Evolutionary conservation across 2,797 vertebrate genomes (phyloP), one percentile per base, ranked within the genome.

Genomic region (Hemitrygon akajei): DNA sequence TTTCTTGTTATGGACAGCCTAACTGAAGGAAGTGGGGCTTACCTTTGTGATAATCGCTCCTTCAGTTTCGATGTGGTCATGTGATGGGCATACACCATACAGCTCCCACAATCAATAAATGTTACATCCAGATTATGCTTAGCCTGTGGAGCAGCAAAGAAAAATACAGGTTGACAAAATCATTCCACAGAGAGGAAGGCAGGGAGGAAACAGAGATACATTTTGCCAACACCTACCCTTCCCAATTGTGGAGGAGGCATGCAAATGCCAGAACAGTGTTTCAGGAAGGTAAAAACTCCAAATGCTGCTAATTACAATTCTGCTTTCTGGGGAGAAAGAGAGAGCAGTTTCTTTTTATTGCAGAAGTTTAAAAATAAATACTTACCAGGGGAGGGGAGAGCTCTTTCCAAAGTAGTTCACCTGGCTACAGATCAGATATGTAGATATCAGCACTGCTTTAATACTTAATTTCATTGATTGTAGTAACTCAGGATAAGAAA

Each of bases 1-100:
- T 73, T 22, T 22, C 71, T 73, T 69, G 66, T 69, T 69, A 69
- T 47, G 14, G 63, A 66, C 9, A 14, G 9, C 63, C 63, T 66
- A 9, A 66, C 20, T 27, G 71, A 73, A 73, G 18, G 22, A 73
- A 73, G 71, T 73, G 71, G 71, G 20, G 58, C 71, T 16, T 14
- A 93, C 91, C 91, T 93, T 71, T 30, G 91, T n/a, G 91, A 14
- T 58, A 93, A 56, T 56, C 12, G 69, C 37, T 93, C 27, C 71
- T 76, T n/a, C 20, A 37, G 60, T 37, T 9, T 22, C 0, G 9
- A 3, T 40, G 27, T 12, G 0, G 3, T 9, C 25, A 34, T 18
- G 40, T 58, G 40, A 1, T 11, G 0, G 6, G 37, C 69, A 14
- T 56, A 93, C 71, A 93, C 0, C 40, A 18, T 18, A 4, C 5